Evolutionary conservation across 2,797 vertebrate species (phyloP).

Genomic region (Ctenochaetus hawaiiensis): DNA sequence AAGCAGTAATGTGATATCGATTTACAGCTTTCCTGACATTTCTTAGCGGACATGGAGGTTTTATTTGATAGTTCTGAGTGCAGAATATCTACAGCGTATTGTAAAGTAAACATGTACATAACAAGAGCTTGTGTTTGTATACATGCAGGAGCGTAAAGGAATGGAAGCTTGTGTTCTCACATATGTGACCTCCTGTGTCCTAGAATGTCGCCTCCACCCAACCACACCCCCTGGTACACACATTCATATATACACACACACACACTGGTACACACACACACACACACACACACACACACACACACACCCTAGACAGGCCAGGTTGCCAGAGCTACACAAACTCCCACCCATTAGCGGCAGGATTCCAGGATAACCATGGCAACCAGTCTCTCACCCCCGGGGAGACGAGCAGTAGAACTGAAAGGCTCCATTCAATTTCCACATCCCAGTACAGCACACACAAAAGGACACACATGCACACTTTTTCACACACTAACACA

Average conservation of each 20-base stretch:
- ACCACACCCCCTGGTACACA: constrained; percentile 78
- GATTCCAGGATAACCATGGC: constrained; percentile 98
- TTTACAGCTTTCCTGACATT: constrained; percentile 15
- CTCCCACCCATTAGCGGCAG: constrained; percentile 94
- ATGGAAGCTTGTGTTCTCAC: constrained; percentile 71
- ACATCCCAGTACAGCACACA: constrained; percentile 86
- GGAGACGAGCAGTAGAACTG: constrained; percentile 91
- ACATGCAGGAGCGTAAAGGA: constrained; percentile 48
- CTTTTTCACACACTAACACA: constrained; percentile 81
- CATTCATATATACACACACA: constrained; percentile 57
- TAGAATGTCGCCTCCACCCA: constrained; percentile 83
- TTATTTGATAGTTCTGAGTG: constrained; percentile 9
- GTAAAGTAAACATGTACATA: constrained; percentile 16
- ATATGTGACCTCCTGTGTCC: constrained; percentile 84
- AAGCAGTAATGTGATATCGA: constrained; percentile 2
- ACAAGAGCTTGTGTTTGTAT: constrained; percentile 34
- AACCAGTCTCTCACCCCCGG: constrained; percentile 93
- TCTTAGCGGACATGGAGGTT: constrained; percentile 16
- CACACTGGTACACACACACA: constrained; percentile 67
- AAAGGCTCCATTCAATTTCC: constrained; percentile 93
- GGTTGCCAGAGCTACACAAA: constrained; percentile 87
- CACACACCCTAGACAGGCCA: constrained; percentile 84
- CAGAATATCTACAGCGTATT: neutral
- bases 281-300: constrained; percentile 78
- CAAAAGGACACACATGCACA: constrained; percentile 87